Evolutionary conservation across 2,797 vertebrate genomes (phyloP), one percentile per base, ranked within the genome.

Genomic region (Xerus rutilus): DNA sequence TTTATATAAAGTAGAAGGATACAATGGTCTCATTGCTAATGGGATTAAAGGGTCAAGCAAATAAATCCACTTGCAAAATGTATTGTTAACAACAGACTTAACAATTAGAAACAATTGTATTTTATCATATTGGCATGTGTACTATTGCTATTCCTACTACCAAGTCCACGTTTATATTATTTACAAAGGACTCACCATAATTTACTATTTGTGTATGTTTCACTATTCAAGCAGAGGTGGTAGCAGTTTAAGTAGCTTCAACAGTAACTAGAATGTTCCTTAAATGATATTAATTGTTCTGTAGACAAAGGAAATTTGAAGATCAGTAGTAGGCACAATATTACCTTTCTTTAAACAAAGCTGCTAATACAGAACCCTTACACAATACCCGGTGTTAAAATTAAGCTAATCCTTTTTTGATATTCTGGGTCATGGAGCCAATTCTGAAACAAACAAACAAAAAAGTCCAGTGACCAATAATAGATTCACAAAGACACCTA

Each of bases 361-460:
- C 0, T 90, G 87, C 20, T 94, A 90, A 95, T 2, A 57, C 1
- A 5, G 83, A 86, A 78, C 18, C 13, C 72, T 92, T 49, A 86
- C 23, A 64, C 32, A 79, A 89, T 11, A 87, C 4, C 17, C 32
- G 83, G 62, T 65, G 57, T 57, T 86, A 81, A 97, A 92, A 86
- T 47, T 93, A 91, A 95, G 70, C 43, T 86, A 95, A 73, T 15
- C 5, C 47, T 78, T 20, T 89, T 93, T 95, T 47, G 72, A 78
- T 62, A 67, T 77, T 84, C 59, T 94, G 69, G 45, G 72, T 87
- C 82, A 86, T 49, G 32, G 17, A 92, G 54, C 69, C 23, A 70
- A 83, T 72, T 89, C 54, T 83, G 30, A 86, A 90, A 91, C 11
- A 59, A 59, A 10, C 25, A 59, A 93, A 59, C 69, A 82, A 93